phyloP scores from a whole-genome alignment of 2,113 vertebrate species.

The Cinclus cinclus region DNA sequence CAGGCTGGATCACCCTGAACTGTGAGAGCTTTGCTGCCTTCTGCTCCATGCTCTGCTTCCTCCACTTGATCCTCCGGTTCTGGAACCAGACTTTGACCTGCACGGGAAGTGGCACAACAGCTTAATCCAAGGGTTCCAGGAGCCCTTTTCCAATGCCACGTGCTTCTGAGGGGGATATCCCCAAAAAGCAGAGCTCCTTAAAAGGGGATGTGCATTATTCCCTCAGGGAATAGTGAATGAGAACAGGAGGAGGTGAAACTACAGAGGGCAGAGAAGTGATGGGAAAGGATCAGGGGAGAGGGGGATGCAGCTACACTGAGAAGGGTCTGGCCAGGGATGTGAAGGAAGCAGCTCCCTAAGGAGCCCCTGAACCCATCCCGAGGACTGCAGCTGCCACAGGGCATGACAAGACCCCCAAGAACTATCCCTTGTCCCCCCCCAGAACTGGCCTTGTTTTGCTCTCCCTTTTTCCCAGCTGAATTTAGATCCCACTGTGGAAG shows the following conservation, averaged over 20 bases:
- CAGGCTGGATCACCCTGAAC: neutral
- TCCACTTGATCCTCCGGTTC: slow-evolving; percentile 81
- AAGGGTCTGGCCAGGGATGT: neutral
- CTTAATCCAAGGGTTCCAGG: neutral
- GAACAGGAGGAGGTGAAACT: neutral
- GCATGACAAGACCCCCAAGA: accelerated
- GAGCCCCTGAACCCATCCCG: neutral
- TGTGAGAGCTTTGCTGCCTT: slow-evolving; percentile 56
- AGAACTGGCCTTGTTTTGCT: neutral
- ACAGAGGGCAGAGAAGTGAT: accelerated
- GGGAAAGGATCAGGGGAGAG: neutral
- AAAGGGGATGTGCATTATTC: neutral
- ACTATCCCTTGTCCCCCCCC: neutral
- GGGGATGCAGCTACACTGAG: neutral
- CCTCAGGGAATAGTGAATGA: neutral
- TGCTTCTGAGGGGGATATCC: neutral
- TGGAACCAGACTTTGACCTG: slow-evolving; percentile 85
- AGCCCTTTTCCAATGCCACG: neutral
- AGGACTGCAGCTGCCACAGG: neutral
- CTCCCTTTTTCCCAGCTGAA: neutral
- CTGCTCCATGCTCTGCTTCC: slow-evolving; percentile 79
- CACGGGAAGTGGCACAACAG: neutral
- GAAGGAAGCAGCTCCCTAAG: neutral
- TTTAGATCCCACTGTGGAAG: neutral
- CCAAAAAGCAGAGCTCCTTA: neutral